Evolutionary conservation across 1,140 invertebrate species (phyloP).

Genomic region (Drosophila arizonae): DNA sequence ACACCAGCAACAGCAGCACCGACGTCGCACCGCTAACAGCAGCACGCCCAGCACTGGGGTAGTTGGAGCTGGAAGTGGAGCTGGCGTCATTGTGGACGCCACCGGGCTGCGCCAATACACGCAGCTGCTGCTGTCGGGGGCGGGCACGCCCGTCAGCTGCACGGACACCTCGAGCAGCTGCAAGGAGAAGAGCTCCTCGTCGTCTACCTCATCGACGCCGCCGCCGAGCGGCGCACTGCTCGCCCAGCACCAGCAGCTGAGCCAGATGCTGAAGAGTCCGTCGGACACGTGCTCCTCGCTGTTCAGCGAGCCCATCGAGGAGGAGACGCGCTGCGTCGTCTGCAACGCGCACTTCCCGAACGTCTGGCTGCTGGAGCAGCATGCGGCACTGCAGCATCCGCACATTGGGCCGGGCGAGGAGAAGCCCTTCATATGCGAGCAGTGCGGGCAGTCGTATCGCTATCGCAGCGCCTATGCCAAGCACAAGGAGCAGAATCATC

Average conservation of each 20-base stretch:
- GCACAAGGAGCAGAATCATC: conserved; percentile 94
- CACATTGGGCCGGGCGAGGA: conserved; percentile 87
- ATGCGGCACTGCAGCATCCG: conserved; percentile 90
- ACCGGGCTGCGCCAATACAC: conserved; percentile 67
- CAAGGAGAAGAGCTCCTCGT: conserved; percentile 83
- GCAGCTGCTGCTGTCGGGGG: conserved; percentile 65
- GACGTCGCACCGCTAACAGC: conserved; percentile 30
- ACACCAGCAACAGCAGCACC: conserved; percentile 7
- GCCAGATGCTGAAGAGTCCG: conserved; percentile 76
- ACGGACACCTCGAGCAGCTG: conserved; percentile 67
- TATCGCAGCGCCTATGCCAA: conserved; percentile 94
- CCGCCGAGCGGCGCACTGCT: conserved; percentile 64
- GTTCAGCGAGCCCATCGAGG: conserved; percentile 82
- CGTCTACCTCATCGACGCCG: conserved; percentile 81
- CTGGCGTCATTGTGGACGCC: conserved; percentile 61
- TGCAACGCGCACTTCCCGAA: conserved; percentile 92
- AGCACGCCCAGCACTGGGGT: conserved; percentile 32
- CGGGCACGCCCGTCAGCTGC: conserved; percentile 48
- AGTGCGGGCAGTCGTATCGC: conserved; percentile 94
- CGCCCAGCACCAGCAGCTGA: conserved; percentile 70
- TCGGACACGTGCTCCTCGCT: conserved; percentile 80
- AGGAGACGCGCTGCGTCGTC: conserved; percentile 86
- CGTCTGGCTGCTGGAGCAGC: conserved; percentile 91
- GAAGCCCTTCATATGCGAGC: conserved; percentile 95
- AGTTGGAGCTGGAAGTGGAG: not conserved